These are phyloP conservation scores for Nomada lathburiana DNA, from an alignment of 2,888 invertebrate genomes.

Conservation along the genomic window DNA sequence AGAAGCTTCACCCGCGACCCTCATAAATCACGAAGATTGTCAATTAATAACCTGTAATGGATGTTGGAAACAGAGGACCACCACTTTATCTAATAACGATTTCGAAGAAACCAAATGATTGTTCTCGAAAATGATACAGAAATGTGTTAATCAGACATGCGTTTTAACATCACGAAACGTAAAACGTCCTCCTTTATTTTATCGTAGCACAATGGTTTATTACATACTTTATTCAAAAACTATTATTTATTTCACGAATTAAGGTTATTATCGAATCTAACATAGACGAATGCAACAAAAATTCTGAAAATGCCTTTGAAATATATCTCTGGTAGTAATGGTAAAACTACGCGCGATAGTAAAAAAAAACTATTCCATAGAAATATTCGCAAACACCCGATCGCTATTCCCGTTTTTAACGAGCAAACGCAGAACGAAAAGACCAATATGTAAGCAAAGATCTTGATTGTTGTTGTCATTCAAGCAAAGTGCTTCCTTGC, in stretches of 20 bases:
- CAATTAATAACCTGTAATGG: constrained; percentile 58
- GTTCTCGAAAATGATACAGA: constrained; percentile 16
- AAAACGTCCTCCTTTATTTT: not conserved
- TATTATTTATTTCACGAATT: no score
- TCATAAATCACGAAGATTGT: constrained; percentile 48
- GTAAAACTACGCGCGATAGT: no score
- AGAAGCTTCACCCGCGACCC: constrained; percentile 40
- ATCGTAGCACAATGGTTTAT: not conserved
- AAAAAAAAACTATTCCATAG: no score
- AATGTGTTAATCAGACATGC: constrained; percentile 3
- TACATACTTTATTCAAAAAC: not conserved
- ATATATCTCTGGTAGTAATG: no score
- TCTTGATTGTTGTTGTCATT: constrained; percentile 34
- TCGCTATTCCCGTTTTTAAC: not conserved
- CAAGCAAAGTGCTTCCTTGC: constrained; percentile 19
- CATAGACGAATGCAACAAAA: no score
- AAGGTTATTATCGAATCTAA: no score
- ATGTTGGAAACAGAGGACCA: constrained; percentile 29
- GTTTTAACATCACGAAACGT: constrained; percentile 7
- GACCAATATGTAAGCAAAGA: not conserved
- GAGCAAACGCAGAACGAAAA: not conserved
- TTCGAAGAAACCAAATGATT: constrained; percentile 17
- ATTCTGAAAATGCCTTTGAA: no score
- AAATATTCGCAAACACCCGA: not conserved
- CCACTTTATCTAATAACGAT: constrained; percentile 26